Percentiles rank a stretch among this genome's conserved stretches.
These are phyloP conservation scores for Palythoa caribaeorum DNA, from an alignment of 92 coral and sea anemone genomes.

Conservation along the genomic window DNA sequence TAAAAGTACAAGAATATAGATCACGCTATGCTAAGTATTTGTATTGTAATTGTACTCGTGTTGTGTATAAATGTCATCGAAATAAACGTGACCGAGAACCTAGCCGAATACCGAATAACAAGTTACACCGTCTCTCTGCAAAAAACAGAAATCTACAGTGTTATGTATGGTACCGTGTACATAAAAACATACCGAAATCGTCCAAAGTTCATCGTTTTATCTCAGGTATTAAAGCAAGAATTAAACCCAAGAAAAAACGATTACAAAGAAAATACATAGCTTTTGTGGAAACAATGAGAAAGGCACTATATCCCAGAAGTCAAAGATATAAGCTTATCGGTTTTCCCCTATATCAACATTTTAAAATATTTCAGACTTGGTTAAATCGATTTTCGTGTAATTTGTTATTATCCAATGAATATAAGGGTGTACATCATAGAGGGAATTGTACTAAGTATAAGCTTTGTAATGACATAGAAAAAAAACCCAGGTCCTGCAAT, in stretches of 20 bases:
- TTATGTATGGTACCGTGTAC: conserved; percentile 35
- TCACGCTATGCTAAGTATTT: conserved; percentile 51
- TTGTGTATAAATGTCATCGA: conserved; percentile 55
- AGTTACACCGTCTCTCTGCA: conserved; percentile 50
- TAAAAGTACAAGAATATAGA: conserved; percentile 45
- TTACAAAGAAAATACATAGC: background rate
- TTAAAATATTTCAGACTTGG: background rate
- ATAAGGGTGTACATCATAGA: background rate
- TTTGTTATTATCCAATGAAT: background rate
- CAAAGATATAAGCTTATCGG: background rate
- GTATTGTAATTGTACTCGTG: conserved; percentile 49
- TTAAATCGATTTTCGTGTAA: background rate
- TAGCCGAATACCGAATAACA: conserved; percentile 50
- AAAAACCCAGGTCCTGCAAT: background rate
- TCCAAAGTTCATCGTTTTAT: conserved; percentile 57
- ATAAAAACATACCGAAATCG: conserved; percentile 53
- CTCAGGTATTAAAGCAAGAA: background rate
- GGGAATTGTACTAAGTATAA: background rate
- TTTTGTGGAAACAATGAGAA: background rate
- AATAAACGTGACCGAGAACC: conserved; percentile 62
- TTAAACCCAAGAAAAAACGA: background rate
- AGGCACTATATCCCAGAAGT: background rate
- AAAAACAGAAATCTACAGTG: conserved; percentile 54
- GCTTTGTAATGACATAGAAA: background rate
- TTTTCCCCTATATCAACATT: background rate